Conservation (phyloP, 1,140 invertebrate species). For the Eurosta solidaginis region DNA sequence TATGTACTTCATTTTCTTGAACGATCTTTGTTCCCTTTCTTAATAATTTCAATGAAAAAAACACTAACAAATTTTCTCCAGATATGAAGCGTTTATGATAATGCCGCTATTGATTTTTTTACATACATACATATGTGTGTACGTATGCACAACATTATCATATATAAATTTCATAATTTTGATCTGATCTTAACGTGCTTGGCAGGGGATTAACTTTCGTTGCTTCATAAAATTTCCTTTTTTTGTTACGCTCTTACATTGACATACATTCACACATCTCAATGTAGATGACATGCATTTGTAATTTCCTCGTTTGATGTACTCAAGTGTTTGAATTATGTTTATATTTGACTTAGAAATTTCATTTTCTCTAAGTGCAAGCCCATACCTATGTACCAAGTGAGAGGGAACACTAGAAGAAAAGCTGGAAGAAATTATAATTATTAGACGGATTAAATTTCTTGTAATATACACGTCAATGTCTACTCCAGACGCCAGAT, state of each 20-base stretch:
- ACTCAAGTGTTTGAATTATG: not conserved
- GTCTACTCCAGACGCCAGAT: too few relatives aligned
- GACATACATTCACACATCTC: not conserved
- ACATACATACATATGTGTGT: not conserved
- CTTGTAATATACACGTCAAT: not conserved
- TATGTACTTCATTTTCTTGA: not conserved
- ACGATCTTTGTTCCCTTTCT: not conserved
- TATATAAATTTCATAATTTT: not conserved
- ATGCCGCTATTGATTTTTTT: not conserved
- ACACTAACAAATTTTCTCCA: not conserved
- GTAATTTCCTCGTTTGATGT: not conserved
- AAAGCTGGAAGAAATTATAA: not conserved
- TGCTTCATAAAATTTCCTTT: too few relatives aligned
- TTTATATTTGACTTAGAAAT: not conserved
- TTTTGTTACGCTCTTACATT: not conserved
- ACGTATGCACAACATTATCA: too few relatives aligned
- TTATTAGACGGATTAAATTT: slow-evolving; percentile 26
- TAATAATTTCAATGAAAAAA: not conserved
- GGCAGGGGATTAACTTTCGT: not conserved
- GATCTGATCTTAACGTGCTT: not conserved
- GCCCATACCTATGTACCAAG: not conserved
- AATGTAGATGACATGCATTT: too few relatives aligned
- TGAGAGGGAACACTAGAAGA: not conserved
- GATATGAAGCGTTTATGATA: not conserved
- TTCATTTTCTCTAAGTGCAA: not conserved